phyloP scores from a whole-genome alignment of 2,888 invertebrate species.

The Papilio demoleus region DNA sequence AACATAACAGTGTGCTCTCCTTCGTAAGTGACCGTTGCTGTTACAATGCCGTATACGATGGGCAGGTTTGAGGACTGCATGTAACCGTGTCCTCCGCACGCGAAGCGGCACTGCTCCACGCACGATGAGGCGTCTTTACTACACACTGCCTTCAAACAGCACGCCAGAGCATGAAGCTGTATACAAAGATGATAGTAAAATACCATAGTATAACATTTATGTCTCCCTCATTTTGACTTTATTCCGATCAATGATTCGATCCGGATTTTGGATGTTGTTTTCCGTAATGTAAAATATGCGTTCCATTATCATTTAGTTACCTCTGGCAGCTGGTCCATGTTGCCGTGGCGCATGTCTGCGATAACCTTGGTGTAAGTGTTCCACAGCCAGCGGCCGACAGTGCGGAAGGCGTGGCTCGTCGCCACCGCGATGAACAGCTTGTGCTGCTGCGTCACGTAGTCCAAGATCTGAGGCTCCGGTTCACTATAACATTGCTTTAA shows the following conservation, averaged over 20 bases:
- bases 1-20: constrained; percentile 98
- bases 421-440: constrained; percentile 95
- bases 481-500: constrained; percentile 76
- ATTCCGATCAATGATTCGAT: too few species aligned
- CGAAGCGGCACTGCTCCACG: constrained; percentile 91
- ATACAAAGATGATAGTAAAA: too few species aligned
- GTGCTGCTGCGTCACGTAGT: constrained; percentile 96
- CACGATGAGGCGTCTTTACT: constrained; percentile 88
- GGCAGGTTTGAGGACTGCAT: constrained; percentile 94
- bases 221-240: too few species aligned
- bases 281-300: too few species aligned
- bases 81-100: constrained; percentile 98
- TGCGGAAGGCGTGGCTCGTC: constrained; percentile 89
- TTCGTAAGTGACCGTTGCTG: constrained; percentile 96
- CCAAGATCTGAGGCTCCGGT: constrained; percentile 94
- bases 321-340: constrained; percentile 92
- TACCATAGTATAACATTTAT: too few species aligned
- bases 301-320: too few species aligned
- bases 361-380: constrained; percentile 90
- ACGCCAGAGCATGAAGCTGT: constrained; percentile 94
- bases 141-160: constrained; percentile 95
- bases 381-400: constrained; percentile 90
- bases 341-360: constrained; percentile 89
- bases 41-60: constrained; percentile 89
- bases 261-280: too few species aligned